phyloP scores from a whole-genome alignment of 2,113 vertebrate genomes.

The Procavia capensis region DNA sequence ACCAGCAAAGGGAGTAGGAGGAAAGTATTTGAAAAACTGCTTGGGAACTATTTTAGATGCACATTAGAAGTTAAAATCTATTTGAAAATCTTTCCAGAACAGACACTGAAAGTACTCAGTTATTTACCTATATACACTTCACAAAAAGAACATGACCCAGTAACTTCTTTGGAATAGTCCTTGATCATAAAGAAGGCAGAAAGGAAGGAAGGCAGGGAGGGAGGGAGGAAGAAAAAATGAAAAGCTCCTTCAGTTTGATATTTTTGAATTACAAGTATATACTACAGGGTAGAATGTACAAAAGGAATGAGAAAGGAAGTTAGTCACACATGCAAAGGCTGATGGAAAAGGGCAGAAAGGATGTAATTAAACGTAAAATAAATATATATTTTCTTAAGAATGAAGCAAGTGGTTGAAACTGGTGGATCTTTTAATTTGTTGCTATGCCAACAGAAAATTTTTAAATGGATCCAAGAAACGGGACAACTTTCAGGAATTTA shows the following conservation, averaged over 20 bases:
- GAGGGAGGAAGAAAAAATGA: too few relatives aligned
- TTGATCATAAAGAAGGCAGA: background rate
- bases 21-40: background rate
- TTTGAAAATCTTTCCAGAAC: slow-evolving; percentile 36
- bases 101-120: slow-evolving; percentile 4
- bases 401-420: slow-evolving; percentile 71
- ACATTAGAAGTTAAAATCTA: slow-evolving; percentile 23
- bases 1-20: background rate
- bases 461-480: slow-evolving; percentile 79
- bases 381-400: slow-evolving; percentile 77
- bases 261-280: slow-evolving; percentile 44
- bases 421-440: slow-evolving; percentile 78
- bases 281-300: slow-evolving; percentile 44
- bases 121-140: slow-evolving; percentile 43
- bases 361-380: slow-evolving; percentile 74
- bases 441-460: slow-evolving; percentile 79
- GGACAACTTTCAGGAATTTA: slow-evolving; percentile 77
- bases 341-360: slow-evolving; percentile 58
- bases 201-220: too few relatives aligned
- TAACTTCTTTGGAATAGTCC: background rate
- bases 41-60: slow-evolving; percentile 13
- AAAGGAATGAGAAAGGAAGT: slow-evolving; percentile 58
- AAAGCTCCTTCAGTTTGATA: slow-evolving; percentile 1
- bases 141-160: slow-evolving; percentile 46
- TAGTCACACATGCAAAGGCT: slow-evolving; percentile 14